These are phyloP conservation scores for Macrophya alboannulata DNA, from an alignment of 2,888 invertebrate species.

Conservation along the genomic window DNA sequence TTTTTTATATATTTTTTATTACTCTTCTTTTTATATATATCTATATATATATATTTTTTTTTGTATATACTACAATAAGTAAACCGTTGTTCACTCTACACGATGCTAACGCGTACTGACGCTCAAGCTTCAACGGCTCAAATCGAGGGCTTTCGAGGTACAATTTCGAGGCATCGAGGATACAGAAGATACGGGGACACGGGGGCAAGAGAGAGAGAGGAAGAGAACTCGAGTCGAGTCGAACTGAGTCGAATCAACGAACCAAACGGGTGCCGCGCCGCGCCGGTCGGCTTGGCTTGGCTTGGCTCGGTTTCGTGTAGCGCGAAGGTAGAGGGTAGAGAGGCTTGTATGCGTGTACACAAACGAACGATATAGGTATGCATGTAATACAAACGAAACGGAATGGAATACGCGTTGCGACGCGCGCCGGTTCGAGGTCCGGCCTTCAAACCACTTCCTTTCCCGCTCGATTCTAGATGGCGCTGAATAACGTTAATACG, in stretches of 20 bases:
- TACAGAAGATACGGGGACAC: constrained; percentile 9
- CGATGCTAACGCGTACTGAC: constrained; percentile 69
- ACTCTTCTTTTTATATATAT: background rate
- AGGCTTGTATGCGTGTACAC: background rate
- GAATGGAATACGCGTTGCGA: too few relatives aligned
- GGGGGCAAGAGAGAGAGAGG: too few relatives aligned
- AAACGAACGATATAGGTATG: too few relatives aligned
- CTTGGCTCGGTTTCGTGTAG: background rate
- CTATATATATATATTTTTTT: background rate
- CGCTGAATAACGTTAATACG: constrained; percentile 60
- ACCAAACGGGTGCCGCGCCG: background rate
- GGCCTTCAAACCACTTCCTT: constrained; percentile 78
- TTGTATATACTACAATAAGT: background rate
- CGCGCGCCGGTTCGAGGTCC: constrained; percentile 65
- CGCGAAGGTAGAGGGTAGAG: background rate
- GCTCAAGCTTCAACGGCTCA: constrained; percentile 70
- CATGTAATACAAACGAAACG: too few relatives aligned
- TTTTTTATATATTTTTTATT: too few relatives aligned
- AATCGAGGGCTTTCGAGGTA: constrained; percentile 54
- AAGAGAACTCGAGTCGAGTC: background rate
- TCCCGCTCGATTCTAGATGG: constrained; percentile 78
- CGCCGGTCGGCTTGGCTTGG: background rate
- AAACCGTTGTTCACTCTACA: constrained; percentile 43
- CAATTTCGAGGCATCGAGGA: constrained; percentile 57
- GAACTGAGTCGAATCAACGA: background rate